Percentiles rank a stretch among this genome's conserved stretches.
Conservation (phyloP, 2,797 vertebrate species). For the Triplophysa bombifrons region DNA sequence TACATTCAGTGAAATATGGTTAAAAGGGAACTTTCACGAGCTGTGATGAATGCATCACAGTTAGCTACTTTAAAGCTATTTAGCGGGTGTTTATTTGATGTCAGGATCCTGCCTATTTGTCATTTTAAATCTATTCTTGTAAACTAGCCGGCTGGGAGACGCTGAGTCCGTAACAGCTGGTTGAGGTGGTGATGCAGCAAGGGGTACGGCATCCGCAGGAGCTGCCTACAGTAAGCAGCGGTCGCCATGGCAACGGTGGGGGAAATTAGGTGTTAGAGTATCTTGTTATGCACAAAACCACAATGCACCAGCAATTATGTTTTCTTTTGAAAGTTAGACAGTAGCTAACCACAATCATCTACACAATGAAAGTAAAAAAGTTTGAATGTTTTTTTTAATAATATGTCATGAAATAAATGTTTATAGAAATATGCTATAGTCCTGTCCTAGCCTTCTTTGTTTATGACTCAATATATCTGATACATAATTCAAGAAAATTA, state of each 20-base stretch:
- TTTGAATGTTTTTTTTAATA: background rate
- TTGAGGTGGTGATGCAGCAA: slow-evolving; percentile 40
- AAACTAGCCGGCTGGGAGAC: slow-evolving; percentile 37
- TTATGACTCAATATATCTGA: no score
- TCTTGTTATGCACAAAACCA: slow-evolving; percentile 42
- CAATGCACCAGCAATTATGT: slow-evolving; percentile 49
- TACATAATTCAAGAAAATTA: no score
- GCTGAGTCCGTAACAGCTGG: slow-evolving; percentile 49
- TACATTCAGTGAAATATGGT: background rate
- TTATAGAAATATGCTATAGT: background rate
- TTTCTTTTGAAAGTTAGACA: slow-evolving; percentile 40
- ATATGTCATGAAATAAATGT: background rate
- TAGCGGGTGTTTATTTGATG: slow-evolving; percentile 7
- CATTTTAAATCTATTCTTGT: slow-evolving; percentile 51
- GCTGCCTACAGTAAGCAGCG: slow-evolving; percentile 46
- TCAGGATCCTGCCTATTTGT: slow-evolving; percentile 10
- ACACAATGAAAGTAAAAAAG: background rate
- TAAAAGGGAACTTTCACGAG: background rate
- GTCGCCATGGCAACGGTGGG: slow-evolving; percentile 65
- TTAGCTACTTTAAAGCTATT: slow-evolving; percentile 14
- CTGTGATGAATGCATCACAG: slow-evolving; percentile 20
- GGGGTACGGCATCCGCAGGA: slow-evolving; percentile 51
- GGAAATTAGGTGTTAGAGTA: slow-evolving; percentile 49
- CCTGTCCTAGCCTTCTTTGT: background rate
- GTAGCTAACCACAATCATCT: slow-evolving; percentile 7